Evolutionary conservation across 2,797 vertebrate species (phyloP).

Genomic region (Stomatorhinus walkeri): DNA sequence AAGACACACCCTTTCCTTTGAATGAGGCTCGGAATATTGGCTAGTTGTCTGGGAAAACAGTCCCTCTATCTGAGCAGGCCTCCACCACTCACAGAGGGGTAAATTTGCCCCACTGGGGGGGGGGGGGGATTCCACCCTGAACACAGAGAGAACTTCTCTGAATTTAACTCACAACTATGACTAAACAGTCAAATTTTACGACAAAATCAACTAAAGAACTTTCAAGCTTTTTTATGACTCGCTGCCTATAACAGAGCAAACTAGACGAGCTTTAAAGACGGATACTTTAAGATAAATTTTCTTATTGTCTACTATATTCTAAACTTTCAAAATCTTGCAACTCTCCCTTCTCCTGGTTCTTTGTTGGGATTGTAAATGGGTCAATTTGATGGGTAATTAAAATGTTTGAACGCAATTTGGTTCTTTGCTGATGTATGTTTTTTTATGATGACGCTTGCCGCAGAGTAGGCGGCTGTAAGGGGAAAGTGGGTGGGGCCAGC

Average conservation of each 20-base stretch:
- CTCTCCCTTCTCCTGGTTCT: neutral
- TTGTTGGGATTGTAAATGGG: slow-evolving; percentile 31
- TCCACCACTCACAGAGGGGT: neutral
- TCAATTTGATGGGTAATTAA: slow-evolving; percentile 29
- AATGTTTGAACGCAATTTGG: slow-evolving; percentile 32
- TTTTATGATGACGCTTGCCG: too few relatives aligned
- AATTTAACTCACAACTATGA: slow-evolving; percentile 57
- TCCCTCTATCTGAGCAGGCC: neutral
- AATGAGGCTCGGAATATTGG: neutral
- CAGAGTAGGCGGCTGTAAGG: neutral
- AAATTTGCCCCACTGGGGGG: neutral
- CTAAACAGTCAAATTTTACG: slow-evolving; percentile 47
- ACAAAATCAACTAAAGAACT: slow-evolving; percentile 60
- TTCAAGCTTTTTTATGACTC: slow-evolving; percentile 21
- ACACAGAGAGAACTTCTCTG: slow-evolving; percentile 27
- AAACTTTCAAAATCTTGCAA: neutral
- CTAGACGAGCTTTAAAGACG: neutral
- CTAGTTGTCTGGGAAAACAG: neutral
- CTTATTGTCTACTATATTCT: neutral
- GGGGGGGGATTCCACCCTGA: neutral
- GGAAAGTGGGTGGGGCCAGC: neutral
- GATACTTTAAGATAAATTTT: neutral
- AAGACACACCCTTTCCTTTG: slow-evolving; percentile 33
- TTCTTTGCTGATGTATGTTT: slow-evolving; percentile 21
- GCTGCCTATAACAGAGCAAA: neutral